Evolutionary conservation across 1,140 invertebrate species (phyloP), one percentile per base, ranked within the genome.

Genomic region (Geopemphigus sp.): DNA sequence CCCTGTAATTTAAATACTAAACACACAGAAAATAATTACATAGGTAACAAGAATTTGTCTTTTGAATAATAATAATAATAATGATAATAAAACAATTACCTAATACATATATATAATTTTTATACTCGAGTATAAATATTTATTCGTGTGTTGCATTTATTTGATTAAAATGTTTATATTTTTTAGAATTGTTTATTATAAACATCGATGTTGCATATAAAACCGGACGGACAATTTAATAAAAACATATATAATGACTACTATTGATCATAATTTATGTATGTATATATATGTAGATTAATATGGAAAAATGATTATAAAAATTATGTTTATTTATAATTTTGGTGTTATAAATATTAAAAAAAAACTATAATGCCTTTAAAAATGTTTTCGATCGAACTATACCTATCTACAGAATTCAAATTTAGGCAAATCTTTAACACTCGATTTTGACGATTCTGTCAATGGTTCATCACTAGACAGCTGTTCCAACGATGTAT

Each of bases 1-100:
- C 74, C 74, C 74, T 78, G 74, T 78, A 78, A 63, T 78, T 78
- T 12, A 78, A 61, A 78, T 57, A 63, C 74, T 78, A 61, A 78
- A 78, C 74, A 74, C 72, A 50, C 56, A 47, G 32, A 14, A 78
- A 61, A 61, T 74, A 74, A 74, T 73, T 59, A 76, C 73, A 61
- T 19, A 78, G 74, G 74, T 78, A 78, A 78, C 74, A 47, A 22
- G n/a, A 63, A 26, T 26, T 72, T 76, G 73, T 78, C 56, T 47
- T 78, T 78, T 63, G 5, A 53, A 54, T 26, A 39, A 39, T 39
- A 72, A n/a, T n/a, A n/a, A n/a, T n/a, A n/a, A n/a, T n/a, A n/a
- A n/a, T n/a, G n/a, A n/a, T n/a, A n/a, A 53, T 54, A 53, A 26
- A 39, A 47, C 45, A 68, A 57, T 24, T 10, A 24, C 2, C 1